A percentile compares a stretch with the other conserved stretches of the same genome.
Conservation (phyloP, 2,113 vertebrate genomes). For the Psephotus haematonotus region DNA sequence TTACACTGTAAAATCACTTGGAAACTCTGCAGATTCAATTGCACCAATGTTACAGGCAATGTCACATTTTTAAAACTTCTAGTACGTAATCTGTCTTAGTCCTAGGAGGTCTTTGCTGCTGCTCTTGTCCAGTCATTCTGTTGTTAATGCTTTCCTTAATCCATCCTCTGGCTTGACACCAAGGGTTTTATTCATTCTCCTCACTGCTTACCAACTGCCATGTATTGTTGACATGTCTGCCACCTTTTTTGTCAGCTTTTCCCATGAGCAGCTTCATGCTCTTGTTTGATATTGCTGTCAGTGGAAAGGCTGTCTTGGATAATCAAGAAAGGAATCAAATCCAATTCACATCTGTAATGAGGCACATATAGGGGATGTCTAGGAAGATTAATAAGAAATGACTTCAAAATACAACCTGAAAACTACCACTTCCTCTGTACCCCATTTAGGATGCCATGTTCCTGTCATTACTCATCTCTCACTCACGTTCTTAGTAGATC, state of each 20-base stretch:
- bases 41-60: neutral
- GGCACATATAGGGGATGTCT: neutral
- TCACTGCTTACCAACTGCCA: neutral
- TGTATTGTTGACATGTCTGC: neutral
- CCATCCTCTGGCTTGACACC: neutral
- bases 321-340: neutral
- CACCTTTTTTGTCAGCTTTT: constrained; percentile 1
- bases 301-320: neutral
- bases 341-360: neutral
- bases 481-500: neutral
- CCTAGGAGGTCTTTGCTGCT: neutral
- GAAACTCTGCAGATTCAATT: neutral
- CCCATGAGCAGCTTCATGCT: neutral
- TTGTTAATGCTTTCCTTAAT: constrained; percentile 16
- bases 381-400: neutral
- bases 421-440: neutral
- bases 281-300: neutral
- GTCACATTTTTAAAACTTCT: neutral
- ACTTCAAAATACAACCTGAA: neutral
- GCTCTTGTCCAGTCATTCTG: neutral
- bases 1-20: neutral
- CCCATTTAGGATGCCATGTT: neutral
- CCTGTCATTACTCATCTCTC: neutral
- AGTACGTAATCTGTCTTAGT: neutral
- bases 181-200: constrained; percentile 5